These are phyloP conservation scores for Norana najaformis DNA, from an alignment of 2,888 invertebrate species.

Conservation along the genomic window DNA sequence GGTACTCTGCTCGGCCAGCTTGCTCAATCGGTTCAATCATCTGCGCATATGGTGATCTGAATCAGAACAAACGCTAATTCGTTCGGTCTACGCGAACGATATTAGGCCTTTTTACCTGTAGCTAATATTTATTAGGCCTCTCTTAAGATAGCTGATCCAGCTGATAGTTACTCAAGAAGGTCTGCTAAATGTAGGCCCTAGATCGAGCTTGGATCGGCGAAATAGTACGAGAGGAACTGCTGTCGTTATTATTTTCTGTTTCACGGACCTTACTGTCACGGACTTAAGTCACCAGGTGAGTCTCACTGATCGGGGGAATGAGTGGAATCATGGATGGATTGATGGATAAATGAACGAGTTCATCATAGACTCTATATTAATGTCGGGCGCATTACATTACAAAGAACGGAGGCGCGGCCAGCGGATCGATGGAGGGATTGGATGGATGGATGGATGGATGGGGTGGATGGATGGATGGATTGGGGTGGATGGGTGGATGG, in stretches of 20 bases:
- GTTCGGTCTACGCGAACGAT: background rate
- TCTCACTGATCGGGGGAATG: background rate
- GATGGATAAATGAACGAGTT: background rate
- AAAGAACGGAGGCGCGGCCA: no score
- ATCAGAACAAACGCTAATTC: background rate
- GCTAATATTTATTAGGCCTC: no score
- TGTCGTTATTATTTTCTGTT: background rate
- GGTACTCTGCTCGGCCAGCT: background rate
- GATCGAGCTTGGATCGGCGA: background rate
- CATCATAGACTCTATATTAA: background rate
- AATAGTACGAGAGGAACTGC: background rate
- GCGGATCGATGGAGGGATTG: background rate
- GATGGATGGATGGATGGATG: background rate
- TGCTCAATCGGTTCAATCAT: background rate
- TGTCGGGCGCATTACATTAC: background rate
- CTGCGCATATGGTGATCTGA: background rate
- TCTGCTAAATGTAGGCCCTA: background rate
- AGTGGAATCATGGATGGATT: background rate
- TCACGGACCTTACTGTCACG: background rate
- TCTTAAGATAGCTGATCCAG: background rate
- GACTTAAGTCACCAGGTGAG: background rate
- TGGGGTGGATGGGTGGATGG: no score
- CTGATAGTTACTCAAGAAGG: background rate
- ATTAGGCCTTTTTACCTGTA: no score
- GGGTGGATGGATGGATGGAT: no score